Evolutionary conservation across 2,888 invertebrate species (phyloP).

Genomic region (Serrognathus titanus): DNA sequence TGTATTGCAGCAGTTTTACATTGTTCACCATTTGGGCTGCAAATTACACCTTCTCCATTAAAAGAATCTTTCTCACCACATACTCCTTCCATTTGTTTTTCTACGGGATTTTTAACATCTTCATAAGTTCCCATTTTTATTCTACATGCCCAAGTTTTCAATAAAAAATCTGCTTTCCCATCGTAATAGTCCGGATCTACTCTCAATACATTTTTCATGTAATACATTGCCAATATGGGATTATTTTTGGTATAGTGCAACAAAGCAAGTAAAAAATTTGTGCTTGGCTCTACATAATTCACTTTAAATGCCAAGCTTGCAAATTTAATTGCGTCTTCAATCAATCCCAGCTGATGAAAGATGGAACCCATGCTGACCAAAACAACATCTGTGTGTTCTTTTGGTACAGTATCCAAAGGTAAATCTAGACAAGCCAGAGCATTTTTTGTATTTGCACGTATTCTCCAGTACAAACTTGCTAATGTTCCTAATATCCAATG

Average conservation of each 20-base stretch:
- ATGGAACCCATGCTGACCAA: slow-evolving; percentile 68
- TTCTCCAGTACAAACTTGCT: slow-evolving; percentile 76
- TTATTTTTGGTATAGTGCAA: slow-evolving; percentile 63
- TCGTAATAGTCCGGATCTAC: slow-evolving; percentile 53
- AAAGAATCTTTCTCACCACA: slow-evolving; percentile 35
- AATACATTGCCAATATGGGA: slow-evolving; percentile 58
- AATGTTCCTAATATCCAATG: slow-evolving; percentile 71
- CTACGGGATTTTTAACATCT: slow-evolving; percentile 26
- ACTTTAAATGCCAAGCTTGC: slow-evolving; percentile 60
- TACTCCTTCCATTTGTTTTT: slow-evolving; percentile 32
- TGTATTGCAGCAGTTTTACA: slow-evolving; percentile 45
- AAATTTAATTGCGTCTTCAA: slow-evolving; percentile 61
- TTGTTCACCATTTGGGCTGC: slow-evolving; percentile 43
- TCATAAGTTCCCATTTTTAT: slow-evolving; percentile 41
- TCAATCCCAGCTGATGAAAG: slow-evolving; percentile 61
- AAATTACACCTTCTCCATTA: slow-evolving; percentile 42
- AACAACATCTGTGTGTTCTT: slow-evolving; percentile 62
- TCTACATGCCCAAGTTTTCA: slow-evolving; percentile 56
- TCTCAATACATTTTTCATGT: slow-evolving; percentile 59
- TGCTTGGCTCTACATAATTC: slow-evolving; percentile 66
- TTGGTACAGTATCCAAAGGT: slow-evolving; percentile 57
- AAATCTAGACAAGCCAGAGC: slow-evolving; percentile 68
- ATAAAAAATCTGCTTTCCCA: slow-evolving; percentile 52
- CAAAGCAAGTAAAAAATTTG: slow-evolving; percentile 66
- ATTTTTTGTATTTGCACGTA: slow-evolving; percentile 64